These are phyloP conservation scores for Galago senegalensis DNA, from an alignment of 2,797 vertebrate genomes.

Conservation along the genomic window DNA sequence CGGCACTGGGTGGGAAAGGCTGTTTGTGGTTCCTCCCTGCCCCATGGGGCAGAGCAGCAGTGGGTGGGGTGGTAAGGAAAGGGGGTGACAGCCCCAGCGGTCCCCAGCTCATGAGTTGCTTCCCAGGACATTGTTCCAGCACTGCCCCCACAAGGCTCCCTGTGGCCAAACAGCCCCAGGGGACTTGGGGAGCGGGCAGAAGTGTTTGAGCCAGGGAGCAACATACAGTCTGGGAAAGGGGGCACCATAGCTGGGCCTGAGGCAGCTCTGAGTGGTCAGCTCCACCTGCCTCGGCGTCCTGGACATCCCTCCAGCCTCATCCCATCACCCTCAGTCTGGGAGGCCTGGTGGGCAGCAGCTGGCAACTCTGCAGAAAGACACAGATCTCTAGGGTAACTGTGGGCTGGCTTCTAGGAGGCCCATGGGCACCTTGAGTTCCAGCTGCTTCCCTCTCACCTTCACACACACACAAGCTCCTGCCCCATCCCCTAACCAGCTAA, in stretches of 20 bases:
- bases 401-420: not conserved
- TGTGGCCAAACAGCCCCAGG: not conserved
- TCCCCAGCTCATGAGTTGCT: not conserved
- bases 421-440: not conserved
- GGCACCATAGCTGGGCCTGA: not conserved
- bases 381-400: not conserved
- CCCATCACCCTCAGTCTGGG: rapidly evolving
- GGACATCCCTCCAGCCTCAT: not conserved
- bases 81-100: no score
- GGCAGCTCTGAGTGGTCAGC: not conserved
- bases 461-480: not conserved
- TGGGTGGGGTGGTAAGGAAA: not conserved
- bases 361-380: not conserved
- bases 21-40: conserved; percentile 67
- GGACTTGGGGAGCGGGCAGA: not conserved
- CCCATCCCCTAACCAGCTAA: not conserved
- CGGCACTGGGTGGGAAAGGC: conserved; percentile 58
- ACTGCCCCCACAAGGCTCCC: not conserved
- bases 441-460: not conserved
- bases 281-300: not conserved
- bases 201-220: not conserved
- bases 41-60: not conserved
- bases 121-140: not conserved
- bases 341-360: not conserved
- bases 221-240: not conserved